These are phyloP conservation scores for Delichon dasypus DNA, from an alignment of 2,797 vertebrate genomes.

Conservation along the genomic window DNA sequence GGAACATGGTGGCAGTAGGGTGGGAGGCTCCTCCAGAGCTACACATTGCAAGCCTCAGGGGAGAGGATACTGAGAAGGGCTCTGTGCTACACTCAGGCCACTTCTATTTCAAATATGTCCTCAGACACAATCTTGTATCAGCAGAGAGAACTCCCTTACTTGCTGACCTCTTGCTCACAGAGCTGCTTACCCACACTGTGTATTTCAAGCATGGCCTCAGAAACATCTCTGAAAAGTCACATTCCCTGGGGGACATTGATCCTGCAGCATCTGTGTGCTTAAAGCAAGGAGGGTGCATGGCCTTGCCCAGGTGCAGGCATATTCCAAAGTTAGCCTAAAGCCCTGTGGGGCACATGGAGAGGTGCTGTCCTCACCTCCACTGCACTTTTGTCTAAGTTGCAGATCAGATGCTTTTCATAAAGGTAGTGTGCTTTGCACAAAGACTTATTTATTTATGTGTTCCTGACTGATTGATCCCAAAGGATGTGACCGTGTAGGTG, in stretches of 20 bases:
- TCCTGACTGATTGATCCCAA: background rate
- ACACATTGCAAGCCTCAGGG: background rate
- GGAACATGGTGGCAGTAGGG: background rate
- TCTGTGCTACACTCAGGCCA: background rate
- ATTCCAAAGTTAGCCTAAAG: background rate
- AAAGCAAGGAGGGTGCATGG: background rate
- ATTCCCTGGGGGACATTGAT: background rate
- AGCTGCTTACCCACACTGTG: fast-evolving
- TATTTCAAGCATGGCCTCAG: background rate
- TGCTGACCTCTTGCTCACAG: background rate
- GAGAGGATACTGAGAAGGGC: background rate
- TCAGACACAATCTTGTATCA: background rate
- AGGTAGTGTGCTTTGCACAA: background rate
- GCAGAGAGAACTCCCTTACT: background rate
- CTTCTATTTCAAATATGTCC: background rate
- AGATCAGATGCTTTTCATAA: background rate
- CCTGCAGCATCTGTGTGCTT: background rate
- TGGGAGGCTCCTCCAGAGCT: background rate
- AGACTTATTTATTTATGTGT: background rate
- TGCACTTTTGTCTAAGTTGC: background rate
- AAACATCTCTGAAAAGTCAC: background rate
- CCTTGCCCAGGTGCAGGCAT: background rate
- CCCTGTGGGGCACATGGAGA: fast-evolving
- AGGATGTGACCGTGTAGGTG: background rate
- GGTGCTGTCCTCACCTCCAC: background rate